phyloP scores from a whole-genome alignment of 2,113 vertebrate species.

The Rhadina sibilatrix region DNA sequence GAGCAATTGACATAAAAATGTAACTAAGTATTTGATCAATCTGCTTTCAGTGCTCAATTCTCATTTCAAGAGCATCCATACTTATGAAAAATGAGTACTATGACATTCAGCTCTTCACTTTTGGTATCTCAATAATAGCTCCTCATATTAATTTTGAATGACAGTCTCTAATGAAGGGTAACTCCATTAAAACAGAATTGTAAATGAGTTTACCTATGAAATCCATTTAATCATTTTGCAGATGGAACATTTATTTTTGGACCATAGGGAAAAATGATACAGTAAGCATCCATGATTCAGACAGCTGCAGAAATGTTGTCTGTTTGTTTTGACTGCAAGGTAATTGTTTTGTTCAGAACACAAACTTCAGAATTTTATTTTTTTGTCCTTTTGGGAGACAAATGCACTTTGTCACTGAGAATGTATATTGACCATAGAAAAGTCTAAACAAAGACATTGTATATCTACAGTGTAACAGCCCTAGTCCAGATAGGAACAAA shows the following conservation, averaged over 20 bases:
- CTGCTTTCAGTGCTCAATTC: neutral
- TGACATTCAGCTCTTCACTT: conserved; percentile 3
- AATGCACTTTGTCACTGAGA: neutral
- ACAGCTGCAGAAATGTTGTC: neutral
- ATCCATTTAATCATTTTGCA: conserved; percentile 30
- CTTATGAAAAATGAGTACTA: neutral
- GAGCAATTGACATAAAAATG: neutral
- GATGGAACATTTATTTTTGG: neutral
- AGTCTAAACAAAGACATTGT: neutral
- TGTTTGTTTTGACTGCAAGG: neutral
- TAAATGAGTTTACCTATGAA: conserved; percentile 37
- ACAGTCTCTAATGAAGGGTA: conserved; percentile 8
- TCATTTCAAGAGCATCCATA: neutral
- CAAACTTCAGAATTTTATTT: neutral
- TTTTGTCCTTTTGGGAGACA: neutral
- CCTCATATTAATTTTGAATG: conserved; percentile 5
- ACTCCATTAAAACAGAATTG: neutral
- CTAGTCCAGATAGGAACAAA: neutral
- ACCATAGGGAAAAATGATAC: neutral
- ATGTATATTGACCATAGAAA: neutral
- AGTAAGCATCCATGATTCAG: neutral
- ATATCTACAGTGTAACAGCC: neutral
- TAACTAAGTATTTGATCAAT: conserved; percentile 3
- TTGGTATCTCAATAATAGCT: neutral
- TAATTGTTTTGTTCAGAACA: neutral